Evolutionary conservation across 2,113 vertebrate species (phyloP).

Genomic region (Reinhardtius hippoglossoides): DNA sequence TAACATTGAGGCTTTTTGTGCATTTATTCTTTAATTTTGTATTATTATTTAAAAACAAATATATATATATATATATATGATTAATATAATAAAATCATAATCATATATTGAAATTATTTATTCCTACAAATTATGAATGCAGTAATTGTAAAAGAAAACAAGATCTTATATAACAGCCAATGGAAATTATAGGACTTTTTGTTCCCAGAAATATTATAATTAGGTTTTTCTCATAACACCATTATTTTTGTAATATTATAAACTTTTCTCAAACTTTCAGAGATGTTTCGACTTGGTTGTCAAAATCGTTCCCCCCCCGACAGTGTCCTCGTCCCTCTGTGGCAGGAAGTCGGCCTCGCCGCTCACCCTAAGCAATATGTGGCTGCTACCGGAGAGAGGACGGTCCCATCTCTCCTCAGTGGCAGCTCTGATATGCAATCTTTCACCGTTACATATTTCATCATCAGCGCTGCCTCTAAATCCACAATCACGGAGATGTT

Average conservation of each 20-base stretch:
- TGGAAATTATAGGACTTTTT: no score
- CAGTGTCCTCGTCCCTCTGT: not conserved
- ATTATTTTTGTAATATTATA: not conserved
- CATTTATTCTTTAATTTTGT: not conserved
- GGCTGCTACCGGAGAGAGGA: constrained; percentile 14
- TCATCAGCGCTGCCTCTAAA: constrained; percentile 50
- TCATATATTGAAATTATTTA: not conserved
- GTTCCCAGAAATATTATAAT: not conserved
- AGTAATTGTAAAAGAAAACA: not conserved
- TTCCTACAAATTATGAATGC: not conserved
- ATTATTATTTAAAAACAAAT: not conserved
- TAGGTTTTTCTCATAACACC: no score
- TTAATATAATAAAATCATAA: no score
- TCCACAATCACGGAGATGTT: constrained; percentile 27
- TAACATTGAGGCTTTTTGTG: not conserved
- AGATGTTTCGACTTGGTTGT: not conserved
- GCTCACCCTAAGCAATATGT: constrained; percentile 51
- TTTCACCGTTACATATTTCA: constrained; percentile 39
- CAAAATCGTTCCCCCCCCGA: not conserved
- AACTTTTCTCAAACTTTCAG: not conserved
- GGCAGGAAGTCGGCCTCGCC: not conserved
- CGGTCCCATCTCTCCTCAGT: constrained; percentile 28
- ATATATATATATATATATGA: no score
- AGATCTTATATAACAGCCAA: not conserved
- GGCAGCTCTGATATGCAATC: constrained; percentile 61